Conservation (phyloP, 2,888 invertebrate genomes). For the Xestobium rufovillosum region DNA sequence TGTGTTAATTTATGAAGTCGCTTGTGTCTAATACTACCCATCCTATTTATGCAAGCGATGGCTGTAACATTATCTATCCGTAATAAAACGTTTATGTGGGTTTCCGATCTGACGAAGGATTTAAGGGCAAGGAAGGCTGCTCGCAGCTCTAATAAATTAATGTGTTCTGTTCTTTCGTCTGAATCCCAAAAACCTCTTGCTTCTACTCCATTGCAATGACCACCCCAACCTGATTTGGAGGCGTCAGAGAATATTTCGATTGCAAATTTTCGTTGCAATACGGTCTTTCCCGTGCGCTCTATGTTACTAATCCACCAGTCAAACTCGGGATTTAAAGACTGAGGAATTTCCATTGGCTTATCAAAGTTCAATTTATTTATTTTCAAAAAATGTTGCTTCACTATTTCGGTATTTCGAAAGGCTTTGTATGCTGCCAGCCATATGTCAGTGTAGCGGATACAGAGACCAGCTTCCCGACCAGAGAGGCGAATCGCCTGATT, state of each 20-base stretch:
- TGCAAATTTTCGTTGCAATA: conserved; percentile 11
- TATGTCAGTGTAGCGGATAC: conserved; percentile 10
- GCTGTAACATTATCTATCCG: conserved; percentile 17
- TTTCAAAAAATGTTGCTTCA: conserved; percentile 18
- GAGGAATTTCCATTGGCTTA: conserved; percentile 12
- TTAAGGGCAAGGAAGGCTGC: conserved; percentile 19
- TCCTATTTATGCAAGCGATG: conserved; percentile 17
- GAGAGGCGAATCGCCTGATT: conserved; percentile 6
- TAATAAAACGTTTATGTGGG: conserved; percentile 14
- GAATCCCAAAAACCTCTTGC: conserved; percentile 17
- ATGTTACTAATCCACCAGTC: conserved; percentile 21
- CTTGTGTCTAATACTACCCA: conserved; percentile 16
- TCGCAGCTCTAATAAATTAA: conserved; percentile 20
- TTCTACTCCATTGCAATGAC: conserved; percentile 13
- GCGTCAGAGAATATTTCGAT: conserved; percentile 24
- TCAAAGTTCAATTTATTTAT: conserved; percentile 13
- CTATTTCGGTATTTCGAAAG: conserved; percentile 6
- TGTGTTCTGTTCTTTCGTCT: conserved; percentile 15
- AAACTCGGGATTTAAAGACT: conserved; percentile 18
- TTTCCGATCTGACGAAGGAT: conserved; percentile 12
- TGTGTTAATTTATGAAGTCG: conserved; percentile 18
- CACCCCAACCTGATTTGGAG: conserved; percentile 23
- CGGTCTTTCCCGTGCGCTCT: conserved; percentile 12
- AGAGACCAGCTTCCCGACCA: conserved; percentile 7
- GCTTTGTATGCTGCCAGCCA: conserved; percentile 10